Evolutionary conservation across 2,888 invertebrate species (phyloP), one percentile per base, ranked within the genome.

Genomic region (Formica aserva): DNA sequence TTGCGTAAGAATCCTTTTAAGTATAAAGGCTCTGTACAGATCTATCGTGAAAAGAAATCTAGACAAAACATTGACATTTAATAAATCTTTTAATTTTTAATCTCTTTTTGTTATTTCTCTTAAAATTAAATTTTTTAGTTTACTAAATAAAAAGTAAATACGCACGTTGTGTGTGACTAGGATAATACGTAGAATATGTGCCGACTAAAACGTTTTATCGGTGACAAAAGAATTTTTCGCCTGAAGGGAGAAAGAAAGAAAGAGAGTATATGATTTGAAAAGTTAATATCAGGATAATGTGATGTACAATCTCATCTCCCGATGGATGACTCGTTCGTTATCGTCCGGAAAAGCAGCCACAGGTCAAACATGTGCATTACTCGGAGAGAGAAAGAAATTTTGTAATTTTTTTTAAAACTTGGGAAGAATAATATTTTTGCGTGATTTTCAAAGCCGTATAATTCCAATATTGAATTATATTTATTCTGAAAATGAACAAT

Each of bases 271-370:
- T 45, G 57, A 71, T 60, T 78, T 71, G 41, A 60, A 60, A 71
- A 69, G 57, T 71, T 32, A 57, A 11, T 32, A 57, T 0, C 69
- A 26, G 13, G 67, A 57, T 77, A 77, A 77, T 69, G 57, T 67
- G 69, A 29, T 45, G 45, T 22, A 57, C 57, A 69, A 71, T 78
- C 45, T 78, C 57, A 78, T 69, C 29, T 69, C 22, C n/a, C 26
- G 69, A 69, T 38, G 55, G 55, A 69, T 32, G 57, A 78, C 1
- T 8, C 32, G 32, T 60, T 57, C 55, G 32, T 32, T 78, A 69
- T 78, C 45, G 32, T 32, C 66, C 13, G 22, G 29, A 57, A 11
- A 69, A 69, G 13, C 22, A 69, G 22, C 29, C 11, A 22, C 29
- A 41, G 22, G 3, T 55, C 57, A 77, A 69, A 57, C 32, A 69